Evolutionary conservation across 2,888 invertebrate genomes (phyloP), one percentile per base, ranked within the genome.

Genomic region (Dioctria linearis): DNA sequence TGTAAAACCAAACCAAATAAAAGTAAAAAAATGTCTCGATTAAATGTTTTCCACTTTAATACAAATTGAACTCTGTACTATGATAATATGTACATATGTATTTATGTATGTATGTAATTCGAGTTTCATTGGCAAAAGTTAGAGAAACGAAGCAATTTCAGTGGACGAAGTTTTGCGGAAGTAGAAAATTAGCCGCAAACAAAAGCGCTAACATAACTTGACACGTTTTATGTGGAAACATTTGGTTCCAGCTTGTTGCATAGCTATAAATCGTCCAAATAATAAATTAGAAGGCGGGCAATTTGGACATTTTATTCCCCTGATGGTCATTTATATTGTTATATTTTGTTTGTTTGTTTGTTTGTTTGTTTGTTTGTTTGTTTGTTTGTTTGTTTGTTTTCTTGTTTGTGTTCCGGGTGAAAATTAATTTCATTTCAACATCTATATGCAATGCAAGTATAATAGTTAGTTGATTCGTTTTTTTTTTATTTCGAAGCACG

Each of bases 221-320:
- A n/a, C 5, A 66, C 6, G n/a, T 66, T 43, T 42, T 42, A 42
- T 66, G 46, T 46, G 46, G 46, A 46, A 6, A 46, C 1, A 40
- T 66, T 66, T 4, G 11, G 13, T 42, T 4, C n/a, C n/a, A 11
- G 61, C 43, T 66, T 43, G 66, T 43, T 66, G 43, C 66, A 66
- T 66, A 4, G 39, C 13, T 42, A 66, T 66, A 42, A 66, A 66
- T 63, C 37, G 40, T 3, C 43, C 42, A 42, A 11, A 40, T 39
- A 25, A 25, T 25, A n/a, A 66, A 66, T 66, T 66, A 66, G 42
- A 66, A 66, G 66, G 65, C 40, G 40, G 40, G 9, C 2, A 39
- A 42, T 40, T 42, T 65, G 8, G 11, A 63, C 9, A 46, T 46
- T 46, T 40, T 8, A 65, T 65, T 65, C 9, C n/a, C n/a, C 40